Percentiles rank a stretch among this genome's conserved stretches.
Conservation (phyloP, 2,888 invertebrate species). For the Brachyptera risi region DNA sequence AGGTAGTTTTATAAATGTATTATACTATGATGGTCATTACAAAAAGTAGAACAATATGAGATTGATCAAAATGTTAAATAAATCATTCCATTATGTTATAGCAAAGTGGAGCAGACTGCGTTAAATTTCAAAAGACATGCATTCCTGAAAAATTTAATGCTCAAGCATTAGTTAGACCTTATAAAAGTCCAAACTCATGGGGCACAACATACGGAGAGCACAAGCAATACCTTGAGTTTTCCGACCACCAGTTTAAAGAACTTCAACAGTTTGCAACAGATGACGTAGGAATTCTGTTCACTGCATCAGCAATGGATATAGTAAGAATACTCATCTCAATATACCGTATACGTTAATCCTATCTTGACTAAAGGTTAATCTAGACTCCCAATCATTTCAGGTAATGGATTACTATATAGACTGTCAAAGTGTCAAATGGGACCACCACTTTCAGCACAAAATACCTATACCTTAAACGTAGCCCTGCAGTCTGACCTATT, state of each 20-base stretch:
- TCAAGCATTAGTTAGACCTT: constrained; percentile 59
- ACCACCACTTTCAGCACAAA: too few species aligned
- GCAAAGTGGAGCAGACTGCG: constrained; percentile 73
- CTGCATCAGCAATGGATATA: constrained; percentile 80
- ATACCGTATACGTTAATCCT: not conserved
- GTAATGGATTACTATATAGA: too few species aligned
- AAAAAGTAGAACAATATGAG: too few species aligned
- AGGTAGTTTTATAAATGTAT: not conserved
- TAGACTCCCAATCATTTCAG: too few species aligned
- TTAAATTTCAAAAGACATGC: constrained; percentile 80
- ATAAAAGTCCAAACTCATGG: constrained; percentile 65
- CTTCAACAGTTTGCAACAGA: constrained; percentile 59
- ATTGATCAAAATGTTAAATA: too few species aligned
- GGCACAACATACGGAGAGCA: constrained; percentile 77
- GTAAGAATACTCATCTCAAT: too few species aligned
- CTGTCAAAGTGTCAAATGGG: too few species aligned
- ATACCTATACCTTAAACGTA: too few species aligned
- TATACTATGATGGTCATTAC: too few species aligned
- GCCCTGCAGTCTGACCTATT: too few species aligned
- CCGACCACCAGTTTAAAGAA: constrained; percentile 59
- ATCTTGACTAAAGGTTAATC: not conserved
- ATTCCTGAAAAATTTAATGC: constrained; percentile 67
- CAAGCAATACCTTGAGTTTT: constrained; percentile 67
- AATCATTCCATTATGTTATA: constrained; percentile 41
- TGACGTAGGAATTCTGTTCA: constrained; percentile 61